Base-by-base conservation (phyloP, 2,113 vertebrate species). In the Corvus moneduloides region DNA sequence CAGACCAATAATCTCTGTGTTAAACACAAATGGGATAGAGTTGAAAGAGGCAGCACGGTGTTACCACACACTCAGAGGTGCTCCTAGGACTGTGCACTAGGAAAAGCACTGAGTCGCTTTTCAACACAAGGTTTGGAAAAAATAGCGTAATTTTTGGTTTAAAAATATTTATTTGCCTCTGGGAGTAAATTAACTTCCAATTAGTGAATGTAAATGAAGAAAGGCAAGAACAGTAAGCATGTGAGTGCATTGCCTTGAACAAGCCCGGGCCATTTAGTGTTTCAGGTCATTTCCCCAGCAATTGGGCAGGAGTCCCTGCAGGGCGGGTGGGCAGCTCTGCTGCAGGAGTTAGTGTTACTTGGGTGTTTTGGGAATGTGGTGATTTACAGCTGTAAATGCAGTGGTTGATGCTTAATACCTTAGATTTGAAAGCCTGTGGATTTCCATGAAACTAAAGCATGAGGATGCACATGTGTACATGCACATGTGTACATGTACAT, bases 201-300 rank as follows among this genome's bases (percentile, higher is more conserved):
- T 87, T 76, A 95, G 62, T 37, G 20, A 78, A 73, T 81, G 69
- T 66, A 89, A 96, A 79, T 46, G 15, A 96, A 73, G 80, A 94
- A 46, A 18, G 21, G 69, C 59, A 68, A 55, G 46, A 89, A 19
- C 39, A 43, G 59, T 49, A 72, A 87, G 79, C 5, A 2, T 14
- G 4, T 11, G 22, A 54, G 6, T 6, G 4, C 43, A 7, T 5
- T 39, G n/a, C 49, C 68, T 61, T 24, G 62, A 61, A 89, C 6
- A 10, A 6, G 24, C 27, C 55, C 11, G 1, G 58, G 44, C 24
- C 59, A 54, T 28, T 54, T 6, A 66, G 61, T 2, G 1, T 54
- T 68, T 87, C 68, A 46, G 68, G 46, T 37, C 23, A 11, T 82
- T 79, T 58, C 69, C 54, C 59, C 30, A 72, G 54, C 35, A 41